These are phyloP conservation scores for Cantharis lateralis DNA, from an alignment of 2,888 invertebrate genomes.

Conservation along the genomic window DNA sequence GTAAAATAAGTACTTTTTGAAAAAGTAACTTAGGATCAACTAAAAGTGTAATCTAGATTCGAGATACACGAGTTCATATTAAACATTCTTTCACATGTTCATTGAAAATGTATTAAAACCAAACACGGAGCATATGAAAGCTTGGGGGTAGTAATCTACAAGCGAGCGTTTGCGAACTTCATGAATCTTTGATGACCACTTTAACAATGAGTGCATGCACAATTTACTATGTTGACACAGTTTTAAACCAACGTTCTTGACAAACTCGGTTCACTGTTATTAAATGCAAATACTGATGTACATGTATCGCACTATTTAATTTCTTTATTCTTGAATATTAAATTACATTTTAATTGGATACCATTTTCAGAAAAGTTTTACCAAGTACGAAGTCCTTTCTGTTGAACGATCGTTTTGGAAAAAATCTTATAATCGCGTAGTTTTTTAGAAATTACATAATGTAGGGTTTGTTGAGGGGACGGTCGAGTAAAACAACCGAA, in stretches of 20 bases:
- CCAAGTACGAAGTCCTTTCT: background rate
- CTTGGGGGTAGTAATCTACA: constrained; percentile 32
- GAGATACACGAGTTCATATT: constrained; percentile 29
- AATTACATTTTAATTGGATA: background rate
- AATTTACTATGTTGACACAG: constrained; percentile 58
- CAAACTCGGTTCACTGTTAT: constrained; percentile 23
- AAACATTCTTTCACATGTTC: constrained; percentile 52
- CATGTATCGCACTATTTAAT: background rate
- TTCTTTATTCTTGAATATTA: background rate
- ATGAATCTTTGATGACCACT: constrained; percentile 55
- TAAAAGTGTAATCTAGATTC: constrained; percentile 34
- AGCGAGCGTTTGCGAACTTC: constrained; percentile 42
- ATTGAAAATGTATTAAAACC: constrained; percentile 57
- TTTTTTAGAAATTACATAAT: too few relatives aligned
- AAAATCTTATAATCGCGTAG: too few relatives aligned
- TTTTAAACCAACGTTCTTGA: constrained; percentile 47
- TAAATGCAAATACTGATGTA: constrained; percentile 23
- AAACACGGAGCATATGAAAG: constrained; percentile 46
- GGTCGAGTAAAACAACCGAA: background rate
- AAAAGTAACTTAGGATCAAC: background rate
- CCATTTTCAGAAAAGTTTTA: background rate
- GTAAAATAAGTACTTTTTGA: background rate
- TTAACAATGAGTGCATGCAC: constrained; percentile 56
- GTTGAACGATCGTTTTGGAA: background rate
- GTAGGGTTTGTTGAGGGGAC: background rate